These are phyloP conservation scores for Leptura quadrifasciata DNA, from an alignment of 2,888 invertebrate genomes.

Conservation along the genomic window DNA sequence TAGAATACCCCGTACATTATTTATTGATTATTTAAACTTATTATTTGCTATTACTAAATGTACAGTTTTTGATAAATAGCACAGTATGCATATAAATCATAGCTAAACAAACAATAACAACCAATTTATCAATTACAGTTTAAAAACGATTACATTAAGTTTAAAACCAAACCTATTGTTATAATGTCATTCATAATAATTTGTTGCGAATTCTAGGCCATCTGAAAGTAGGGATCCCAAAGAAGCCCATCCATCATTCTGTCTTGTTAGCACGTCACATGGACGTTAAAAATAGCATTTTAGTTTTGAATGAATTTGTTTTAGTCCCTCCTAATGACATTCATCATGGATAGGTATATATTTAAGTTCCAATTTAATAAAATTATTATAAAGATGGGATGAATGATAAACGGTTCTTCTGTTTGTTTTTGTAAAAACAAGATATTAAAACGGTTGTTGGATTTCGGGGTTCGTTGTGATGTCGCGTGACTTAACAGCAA, in stretches of 20 bases:
- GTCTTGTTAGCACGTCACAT: conserved; percentile 61
- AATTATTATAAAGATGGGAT: conserved; percentile 58
- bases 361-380: conserved; percentile 58
- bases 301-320: conserved; percentile 54
- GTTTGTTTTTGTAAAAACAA: conserved; percentile 52
- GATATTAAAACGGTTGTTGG: conserved; percentile 25
- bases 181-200: conserved; percentile 38
- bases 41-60: too few relatives aligned
- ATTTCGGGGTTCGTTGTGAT: conserved; percentile 25
- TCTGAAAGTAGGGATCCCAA: conserved; percentile 41
- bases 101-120: not conserved
- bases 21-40: too few relatives aligned
- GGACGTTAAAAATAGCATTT: conserved; percentile 58
- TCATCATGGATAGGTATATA: conserved; percentile 54
- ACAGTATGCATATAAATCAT: conserved; percentile 1
- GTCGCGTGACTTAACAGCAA: conserved; percentile 38
- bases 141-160: conserved; percentile 13
- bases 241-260: conserved; percentile 58
- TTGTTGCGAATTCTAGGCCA: conserved; percentile 45
- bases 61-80: not conserved
- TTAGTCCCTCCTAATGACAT: conserved; percentile 57
- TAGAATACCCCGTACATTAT: too few relatives aligned
- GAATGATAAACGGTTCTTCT: conserved; percentile 50
- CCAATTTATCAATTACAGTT: conserved; percentile 9
- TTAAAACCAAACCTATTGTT: conserved; percentile 24